Base-by-base conservation (phyloP, 2,113 vertebrate genomes). In the Anhinga rufa region DNA sequence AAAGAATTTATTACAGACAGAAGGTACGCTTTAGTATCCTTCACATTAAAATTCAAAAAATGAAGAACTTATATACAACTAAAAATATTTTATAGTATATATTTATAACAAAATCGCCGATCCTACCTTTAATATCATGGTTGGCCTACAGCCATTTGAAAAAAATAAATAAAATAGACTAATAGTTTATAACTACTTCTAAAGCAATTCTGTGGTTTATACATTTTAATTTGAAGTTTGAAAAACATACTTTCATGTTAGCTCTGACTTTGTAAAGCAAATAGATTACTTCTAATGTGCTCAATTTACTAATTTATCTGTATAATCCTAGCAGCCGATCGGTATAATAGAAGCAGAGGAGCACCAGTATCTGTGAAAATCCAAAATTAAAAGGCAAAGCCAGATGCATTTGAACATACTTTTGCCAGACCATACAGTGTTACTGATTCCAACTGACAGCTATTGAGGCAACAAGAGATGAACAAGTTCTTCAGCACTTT, bases 401-500 rank as follows among this genome's bases (percentile, higher is more conserved):
- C 36, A 80, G 28, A 40, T 17, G 15, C 8, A 79, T 26, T 32
- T 71, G 28, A 64, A 32, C 9, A 31, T 17, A 4, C 14, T 93
- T 71, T 86, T 90, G 46, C 19, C 32, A 77, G 31, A 34, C 24
- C 44, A 48, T 34, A 71, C 11, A 66, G 24, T 2, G 16, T 36
- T 58, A 69, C 36, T n/a, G 36, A 90, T 83, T 76, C 66, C 44
- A 82, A 19, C 42, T 32, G 36, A 87, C 25, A 93, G 15, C 69
- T 84, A 84, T 8, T 79, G 57, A 4, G 3, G 48, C 38, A 83
- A 40, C 8, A 87, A 32, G 24, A 88, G 66, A 60, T 13, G 48
- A 92, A 75, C 38, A 76, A 85, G 36, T 69, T 51, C 52, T 94
- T 95, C 92, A 94, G 88, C 90, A 89, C 90, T 82, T 54, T 34